phyloP scores from a whole-genome alignment of 2,797 vertebrate species.

The Euphonia xanthogaster region DNA sequence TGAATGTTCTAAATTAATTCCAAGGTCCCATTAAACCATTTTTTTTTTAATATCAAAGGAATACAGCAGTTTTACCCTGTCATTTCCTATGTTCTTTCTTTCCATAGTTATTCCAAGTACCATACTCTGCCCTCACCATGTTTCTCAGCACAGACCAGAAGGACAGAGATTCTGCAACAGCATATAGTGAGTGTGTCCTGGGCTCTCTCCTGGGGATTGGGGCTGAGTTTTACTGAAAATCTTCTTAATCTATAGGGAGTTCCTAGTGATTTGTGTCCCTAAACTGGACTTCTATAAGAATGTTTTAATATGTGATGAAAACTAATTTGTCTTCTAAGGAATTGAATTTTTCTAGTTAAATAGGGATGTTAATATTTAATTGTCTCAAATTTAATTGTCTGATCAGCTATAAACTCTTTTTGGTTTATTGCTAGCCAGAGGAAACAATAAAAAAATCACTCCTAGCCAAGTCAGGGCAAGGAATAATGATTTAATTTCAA shows the following conservation, averaged over 20 bases:
- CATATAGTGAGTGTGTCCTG: constrained; percentile 84
- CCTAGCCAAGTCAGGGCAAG: not conserved
- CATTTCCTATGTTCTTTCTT: not conserved
- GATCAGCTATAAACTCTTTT: not conserved
- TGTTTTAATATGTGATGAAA: not conserved
- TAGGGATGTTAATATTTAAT: not conserved
- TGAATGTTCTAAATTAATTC: not conserved
- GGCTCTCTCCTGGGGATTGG: not conserved
- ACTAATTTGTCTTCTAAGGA: not conserved
- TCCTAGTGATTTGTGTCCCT: not conserved
- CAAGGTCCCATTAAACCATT: not conserved
- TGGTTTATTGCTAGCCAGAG: not conserved
- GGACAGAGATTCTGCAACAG: constrained; percentile 94
- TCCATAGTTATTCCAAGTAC: constrained; percentile 90
- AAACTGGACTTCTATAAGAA: not conserved
- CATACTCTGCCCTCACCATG: constrained; percentile 97
- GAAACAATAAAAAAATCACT: not conserved
- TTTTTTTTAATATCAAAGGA: not conserved
- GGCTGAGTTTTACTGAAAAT: not conserved
- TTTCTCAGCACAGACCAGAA: constrained; percentile 90
- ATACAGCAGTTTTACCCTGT: not conserved
- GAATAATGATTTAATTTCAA: not conserved
- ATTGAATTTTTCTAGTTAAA: not conserved
- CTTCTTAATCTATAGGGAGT: not conserved
- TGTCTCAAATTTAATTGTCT: not conserved